Evolutionary conservation across 37 sponge, comb jelly and placozoan genomes (phyloP).

Genomic region (Petrosia ficiformis): DNA sequence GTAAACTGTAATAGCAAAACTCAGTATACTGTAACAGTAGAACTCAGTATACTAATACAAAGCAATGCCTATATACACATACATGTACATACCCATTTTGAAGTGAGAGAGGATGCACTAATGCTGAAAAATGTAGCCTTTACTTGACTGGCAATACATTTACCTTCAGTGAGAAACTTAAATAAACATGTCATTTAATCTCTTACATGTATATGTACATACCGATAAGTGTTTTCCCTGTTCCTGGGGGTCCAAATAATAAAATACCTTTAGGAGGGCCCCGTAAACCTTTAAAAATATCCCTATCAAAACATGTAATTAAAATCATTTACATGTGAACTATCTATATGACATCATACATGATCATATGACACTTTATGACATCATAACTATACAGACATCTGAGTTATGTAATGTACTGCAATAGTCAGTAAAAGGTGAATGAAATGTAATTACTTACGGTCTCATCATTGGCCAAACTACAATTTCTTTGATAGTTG

Average conservation of each 20-base stretch:
- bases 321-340: not conserved
- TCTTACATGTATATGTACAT: not conserved
- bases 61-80: too few relatives aligned
- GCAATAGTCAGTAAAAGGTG: not conserved
- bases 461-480: slow-evolving; percentile 99
- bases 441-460: slow-evolving; percentile 32
- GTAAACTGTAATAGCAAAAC: too few relatives aligned
- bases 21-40: not conserved
- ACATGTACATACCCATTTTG: slow-evolving; percentile 96
- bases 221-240: slow-evolving; percentile 99
- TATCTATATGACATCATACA: not conserved
- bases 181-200: not conserved
- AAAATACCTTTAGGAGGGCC: slow-evolving; percentile 98
- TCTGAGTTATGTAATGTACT: not conserved
- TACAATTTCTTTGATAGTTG: slow-evolving; percentile 93
- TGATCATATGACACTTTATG: not conserved
- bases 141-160: slow-evolving; percentile 95
- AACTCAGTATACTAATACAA: too few relatives aligned
- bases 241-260: slow-evolving; percentile 98
- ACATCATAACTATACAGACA: not conserved
- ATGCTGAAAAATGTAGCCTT: slow-evolving; percentile 99
- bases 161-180: slow-evolving; percentile 38
- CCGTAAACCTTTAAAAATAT: slow-evolving; percentile 95
- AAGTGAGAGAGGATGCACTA: slow-evolving; percentile 97
- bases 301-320: slow-evolving; percentile 35